Conservation (phyloP, 2,797 vertebrate genomes). For the Sebastes dallii region DNA sequence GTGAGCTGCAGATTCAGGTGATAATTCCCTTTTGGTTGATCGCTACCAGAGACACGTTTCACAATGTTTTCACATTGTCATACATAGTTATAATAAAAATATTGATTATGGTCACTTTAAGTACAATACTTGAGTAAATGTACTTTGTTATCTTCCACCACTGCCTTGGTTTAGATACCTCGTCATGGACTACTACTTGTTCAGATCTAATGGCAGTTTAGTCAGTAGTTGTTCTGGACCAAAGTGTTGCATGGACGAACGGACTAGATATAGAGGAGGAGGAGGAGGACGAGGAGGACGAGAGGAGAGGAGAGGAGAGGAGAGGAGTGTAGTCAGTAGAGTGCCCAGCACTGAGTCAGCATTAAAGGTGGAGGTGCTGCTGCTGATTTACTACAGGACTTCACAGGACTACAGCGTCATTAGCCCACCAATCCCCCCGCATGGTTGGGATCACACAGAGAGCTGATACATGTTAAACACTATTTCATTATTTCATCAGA, state of each 20-base stretch:
- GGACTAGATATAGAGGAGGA: background rate
- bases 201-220: background rate
- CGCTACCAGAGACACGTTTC: too few species aligned
- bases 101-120: too few species aligned
- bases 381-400: slow-evolving; percentile 28
- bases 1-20: too few species aligned
- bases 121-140: too few species aligned
- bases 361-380: slow-evolving; percentile 2
- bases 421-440: slow-evolving; percentile 1
- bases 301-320: background rate
- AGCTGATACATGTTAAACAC: slow-evolving; percentile 20
- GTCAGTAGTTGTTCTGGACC: background rate
- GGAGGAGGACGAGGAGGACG: background rate
- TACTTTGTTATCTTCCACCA: too few species aligned
- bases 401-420: slow-evolving; percentile 27
- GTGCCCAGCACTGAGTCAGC: slow-evolving; percentile 10
- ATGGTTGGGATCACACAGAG: background rate
- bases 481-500: slow-evolving; percentile 16
- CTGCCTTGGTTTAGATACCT: too few species aligned
- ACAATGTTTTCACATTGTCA: too few species aligned
- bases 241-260: background rate
- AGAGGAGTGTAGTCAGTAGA: background rate
- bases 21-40: too few species aligned
- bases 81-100: too few species aligned
- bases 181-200: too few species aligned